Conservation (phyloP, 2,113 vertebrate genomes). For the Addax nasomaculatus region DNA sequence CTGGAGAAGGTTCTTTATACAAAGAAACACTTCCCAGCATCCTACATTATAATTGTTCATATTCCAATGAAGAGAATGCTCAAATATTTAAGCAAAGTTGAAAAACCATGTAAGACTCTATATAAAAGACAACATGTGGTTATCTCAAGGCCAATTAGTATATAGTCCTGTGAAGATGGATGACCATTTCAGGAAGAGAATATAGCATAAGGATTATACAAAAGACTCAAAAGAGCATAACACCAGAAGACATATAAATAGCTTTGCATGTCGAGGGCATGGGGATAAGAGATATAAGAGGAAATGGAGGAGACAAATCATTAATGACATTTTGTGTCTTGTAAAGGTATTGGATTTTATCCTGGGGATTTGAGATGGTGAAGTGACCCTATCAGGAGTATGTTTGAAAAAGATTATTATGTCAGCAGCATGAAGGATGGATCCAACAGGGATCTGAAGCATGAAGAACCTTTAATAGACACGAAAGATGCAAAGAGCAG, state of each 20-base stretch:
- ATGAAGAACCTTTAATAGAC: conserved; percentile 42
- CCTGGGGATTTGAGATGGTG: background rate
- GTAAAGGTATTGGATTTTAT: conserved; percentile 25
- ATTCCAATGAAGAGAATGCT: background rate
- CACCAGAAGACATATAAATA: conserved; percentile 20
- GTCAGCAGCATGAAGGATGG: background rate
- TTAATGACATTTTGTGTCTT: conserved; percentile 48
- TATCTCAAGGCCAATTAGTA: background rate
- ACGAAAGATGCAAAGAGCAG: conserved; percentile 50
- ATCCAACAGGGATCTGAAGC: conserved; percentile 46
- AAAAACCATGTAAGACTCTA: background rate
- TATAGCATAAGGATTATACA: background rate
- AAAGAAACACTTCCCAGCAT: background rate
- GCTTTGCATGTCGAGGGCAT: background rate
- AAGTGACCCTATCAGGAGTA: conserved; percentile 38
- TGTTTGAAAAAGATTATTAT: conserved; percentile 27
- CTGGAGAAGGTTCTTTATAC: background rate
- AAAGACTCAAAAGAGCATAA: background rate
- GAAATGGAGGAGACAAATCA: background rate
- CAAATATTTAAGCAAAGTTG: background rate
- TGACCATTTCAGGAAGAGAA: background rate
- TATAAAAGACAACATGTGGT: background rate
- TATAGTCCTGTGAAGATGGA: background rate
- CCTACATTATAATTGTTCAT: background rate
- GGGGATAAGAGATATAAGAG: background rate